Evolutionary conservation across 1,140 invertebrate species (phyloP).

Genomic region (Heliconius himera): DNA sequence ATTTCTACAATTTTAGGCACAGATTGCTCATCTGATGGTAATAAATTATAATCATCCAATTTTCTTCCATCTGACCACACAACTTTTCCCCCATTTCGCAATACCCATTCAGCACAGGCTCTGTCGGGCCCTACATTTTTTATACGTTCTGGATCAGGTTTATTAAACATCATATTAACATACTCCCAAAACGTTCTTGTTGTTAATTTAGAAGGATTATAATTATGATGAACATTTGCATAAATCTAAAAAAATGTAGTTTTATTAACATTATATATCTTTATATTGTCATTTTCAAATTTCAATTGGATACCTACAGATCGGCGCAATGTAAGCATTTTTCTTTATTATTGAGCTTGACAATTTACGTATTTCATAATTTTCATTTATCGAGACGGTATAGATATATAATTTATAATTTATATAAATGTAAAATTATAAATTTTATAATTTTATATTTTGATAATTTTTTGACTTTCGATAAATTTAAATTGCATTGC

Average conservation of each 20-base stretch:
- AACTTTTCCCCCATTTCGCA: conserved; percentile 90
- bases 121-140: conserved; percentile 90
- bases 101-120: conserved; percentile 95
- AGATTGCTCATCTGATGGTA: conserved; percentile 79
- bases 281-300: not conserved
- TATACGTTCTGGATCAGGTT: conserved; percentile 85
- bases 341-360: not conserved
- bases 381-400: not conserved
- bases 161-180: conserved; percentile 84
- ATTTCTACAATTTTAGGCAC: conserved; percentile 83
- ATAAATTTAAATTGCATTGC: no score
- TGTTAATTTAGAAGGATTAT: conserved; percentile 43
- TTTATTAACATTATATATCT: not conserved
- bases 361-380: not conserved
- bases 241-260: not conserved
- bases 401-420: not conserved
- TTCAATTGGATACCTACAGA: not conserved
- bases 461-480: no score
- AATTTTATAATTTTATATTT: no score
- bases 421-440: no score
- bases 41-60: conserved; percentile 86
- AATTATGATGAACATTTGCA: conserved; percentile 21
- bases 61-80: conserved; percentile 84
- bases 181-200: conserved; percentile 76
- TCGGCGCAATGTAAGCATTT: not conserved